Evolutionary conservation across 2,888 invertebrate genomes (phyloP).

Genomic region (Hemithea aestivaria): DNA sequence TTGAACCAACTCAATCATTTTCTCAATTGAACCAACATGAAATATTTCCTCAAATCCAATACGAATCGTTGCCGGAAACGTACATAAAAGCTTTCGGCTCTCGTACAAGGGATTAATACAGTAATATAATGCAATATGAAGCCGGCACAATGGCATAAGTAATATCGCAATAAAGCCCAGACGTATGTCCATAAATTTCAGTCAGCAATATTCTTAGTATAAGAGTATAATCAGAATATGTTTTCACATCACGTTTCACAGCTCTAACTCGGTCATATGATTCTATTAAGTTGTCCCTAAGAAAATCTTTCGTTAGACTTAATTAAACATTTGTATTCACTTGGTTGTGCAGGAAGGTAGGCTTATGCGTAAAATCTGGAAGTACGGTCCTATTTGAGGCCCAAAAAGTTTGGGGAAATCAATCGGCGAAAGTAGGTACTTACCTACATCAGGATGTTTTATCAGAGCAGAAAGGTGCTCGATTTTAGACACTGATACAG

Average conservation of each 20-base stretch:
- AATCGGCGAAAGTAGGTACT: no score
- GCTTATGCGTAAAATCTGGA: constrained; percentile 5
- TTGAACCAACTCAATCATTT: no score
- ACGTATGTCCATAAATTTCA: constrained; percentile 41
- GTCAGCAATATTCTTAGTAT: constrained; percentile 33
- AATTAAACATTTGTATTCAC: constrained; percentile 15
- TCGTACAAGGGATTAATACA: constrained; percentile 29
- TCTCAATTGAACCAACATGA: no score
- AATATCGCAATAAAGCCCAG: constrained; percentile 36
- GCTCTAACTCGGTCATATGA: constrained; percentile 36
- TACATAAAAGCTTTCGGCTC: constrained; percentile 6
- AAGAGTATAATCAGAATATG: constrained; percentile 39
- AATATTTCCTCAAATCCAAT: constrained; percentile 1
- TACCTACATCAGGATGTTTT: no score
- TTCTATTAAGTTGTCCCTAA: constrained; percentile 25
- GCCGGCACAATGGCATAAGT: constrained; percentile 33
- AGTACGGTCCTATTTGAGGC: no score
- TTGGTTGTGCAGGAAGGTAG: constrained; percentile 4
- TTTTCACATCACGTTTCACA: constrained; percentile 45
- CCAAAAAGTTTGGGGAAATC: no score
- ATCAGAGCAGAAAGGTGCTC: no score
- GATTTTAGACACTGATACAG: no score
- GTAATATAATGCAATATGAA: constrained; percentile 32
- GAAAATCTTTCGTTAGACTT: constrained; percentile 10
- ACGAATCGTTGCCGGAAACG: neutral